Base-by-base conservation (phyloP, 2,888 invertebrate species). In the Nemotelus nigrinus region DNA sequence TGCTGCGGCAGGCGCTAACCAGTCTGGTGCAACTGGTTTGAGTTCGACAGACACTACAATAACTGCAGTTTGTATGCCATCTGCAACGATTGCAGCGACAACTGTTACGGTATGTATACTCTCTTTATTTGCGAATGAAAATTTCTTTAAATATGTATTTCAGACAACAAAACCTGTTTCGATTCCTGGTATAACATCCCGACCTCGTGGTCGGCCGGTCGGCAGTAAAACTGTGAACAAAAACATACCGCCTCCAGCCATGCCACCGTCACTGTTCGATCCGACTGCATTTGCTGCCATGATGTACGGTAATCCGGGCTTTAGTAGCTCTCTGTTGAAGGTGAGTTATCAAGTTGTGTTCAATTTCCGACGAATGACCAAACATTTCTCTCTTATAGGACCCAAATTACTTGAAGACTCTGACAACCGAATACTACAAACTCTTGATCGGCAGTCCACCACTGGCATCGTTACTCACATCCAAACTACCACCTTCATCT, bases 371-470 rank as follows among this genome's bases (percentile, higher is more conserved):
- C 25, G 25, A 25, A 25, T 25, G 4, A 57, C 57, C 25, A 4
- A n/a, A 8, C 10, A 10, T 8, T n/a, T 2, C n/a, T 57, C 4
- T 57, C 4, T 63, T 76, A 39, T 25, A 82, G 81, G 82, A 83
- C 80, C 79, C 79, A 6, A 58, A 76, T 25, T 80, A 80, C 10
- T 80, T 83, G 47, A 81, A 82, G 67, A 81, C 80, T 25, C 78
- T 84, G 8, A 79, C 83, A 39, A 78, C 80, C 41, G 83, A 83
- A 43, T 83, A 82, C 72, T 83, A 82, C 77, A 82, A 81, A 79
- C 55, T 82, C 44, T 70, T 81, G 2, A 57, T 75, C 0, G 80
- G 80, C 65, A 80, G 80, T 8, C 78, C 81, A 10, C 41, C 81
- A 41, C 71, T 79, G 2, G 44, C 81, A 2, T 79, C 75, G 41